phyloP scores from a whole-genome alignment of 1,140 invertebrate species.

The Chlorops oryzae region DNA sequence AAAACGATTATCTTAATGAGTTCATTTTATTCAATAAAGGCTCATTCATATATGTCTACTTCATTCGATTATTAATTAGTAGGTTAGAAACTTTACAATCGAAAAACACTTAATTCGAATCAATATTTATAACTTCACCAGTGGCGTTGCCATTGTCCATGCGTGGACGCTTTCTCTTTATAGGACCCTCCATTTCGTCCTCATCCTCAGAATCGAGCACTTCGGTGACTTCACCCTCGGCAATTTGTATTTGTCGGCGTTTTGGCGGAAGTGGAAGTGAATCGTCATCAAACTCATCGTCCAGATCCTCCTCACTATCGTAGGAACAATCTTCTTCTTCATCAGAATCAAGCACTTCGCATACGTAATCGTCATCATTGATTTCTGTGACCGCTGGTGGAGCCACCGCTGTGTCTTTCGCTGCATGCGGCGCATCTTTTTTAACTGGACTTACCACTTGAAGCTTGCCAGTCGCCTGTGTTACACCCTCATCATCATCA shows the following conservation, averaged over 20 bases:
- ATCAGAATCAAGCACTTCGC: slow-evolving; percentile 11
- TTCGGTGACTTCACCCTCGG: slow-evolving; percentile 43
- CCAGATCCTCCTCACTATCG: slow-evolving; percentile 22
- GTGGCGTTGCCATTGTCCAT: slow-evolving; percentile 9
- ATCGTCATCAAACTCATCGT: slow-evolving; percentile 31
- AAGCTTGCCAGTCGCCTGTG: slow-evolving; percentile 9
- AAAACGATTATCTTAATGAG: too few relatives aligned
- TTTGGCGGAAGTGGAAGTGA: slow-evolving; percentile 18
- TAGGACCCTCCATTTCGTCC: slow-evolving; percentile 41
- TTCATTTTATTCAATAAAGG: too few relatives aligned
- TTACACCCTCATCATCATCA: slow-evolving; percentile 1
- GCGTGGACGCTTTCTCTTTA: slow-evolving; percentile 44
- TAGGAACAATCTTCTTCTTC: slow-evolving; percentile 16
- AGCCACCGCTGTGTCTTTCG: not conserved
- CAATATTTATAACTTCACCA: slow-evolving; percentile 31
- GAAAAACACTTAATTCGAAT: too few relatives aligned
- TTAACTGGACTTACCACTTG: slow-evolving; percentile 9
- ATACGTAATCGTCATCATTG: not conserved
- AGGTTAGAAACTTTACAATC: too few relatives aligned
- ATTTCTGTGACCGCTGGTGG: not conserved
- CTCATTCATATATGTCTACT: too few relatives aligned
- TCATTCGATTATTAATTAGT: too few relatives aligned
- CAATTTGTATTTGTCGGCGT: slow-evolving; percentile 29
- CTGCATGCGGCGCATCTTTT: not conserved
- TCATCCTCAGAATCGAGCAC: slow-evolving; percentile 35